Evolutionary conservation across 2,888 invertebrate species (phyloP).

Genomic region (Caenorhabditis doughertyi): DNA sequence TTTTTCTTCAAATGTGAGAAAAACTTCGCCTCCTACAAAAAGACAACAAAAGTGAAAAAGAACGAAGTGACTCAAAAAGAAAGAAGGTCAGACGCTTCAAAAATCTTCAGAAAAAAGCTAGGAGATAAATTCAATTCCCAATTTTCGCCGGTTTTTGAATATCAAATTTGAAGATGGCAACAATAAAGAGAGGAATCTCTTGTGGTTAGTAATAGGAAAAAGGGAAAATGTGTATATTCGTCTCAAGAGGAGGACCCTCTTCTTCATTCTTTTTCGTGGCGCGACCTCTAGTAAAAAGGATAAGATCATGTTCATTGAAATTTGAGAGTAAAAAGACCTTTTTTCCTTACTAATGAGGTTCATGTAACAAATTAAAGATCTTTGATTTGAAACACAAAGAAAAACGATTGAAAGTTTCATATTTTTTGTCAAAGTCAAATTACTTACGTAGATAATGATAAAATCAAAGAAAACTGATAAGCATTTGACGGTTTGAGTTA

Average conservation of each 20-base stretch:
- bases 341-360: conserved; percentile 33
- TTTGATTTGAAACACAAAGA: conserved; percentile 24
- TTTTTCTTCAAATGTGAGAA: conserved; percentile 17
- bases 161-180: conserved; percentile 60
- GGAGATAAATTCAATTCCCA: conserved; percentile 1
- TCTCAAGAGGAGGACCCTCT: conserved; percentile 47
- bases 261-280: conserved; percentile 7
- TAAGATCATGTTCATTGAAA: conserved; percentile 56
- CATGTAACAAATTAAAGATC: conserved; percentile 15
- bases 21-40: conserved; percentile 20
- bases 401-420: neutral
- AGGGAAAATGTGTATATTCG: conserved; percentile 31
- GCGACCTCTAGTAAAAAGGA: conserved; percentile 25
- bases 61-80: no score
- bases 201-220: conserved; percentile 1
- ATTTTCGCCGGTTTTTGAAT: conserved; percentile 36
- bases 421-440: no score
- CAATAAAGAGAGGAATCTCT: conserved; percentile 48
- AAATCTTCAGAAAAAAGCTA: conserved; percentile 16
- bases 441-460: conserved; percentile 13
- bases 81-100: conserved; percentile 11
- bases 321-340: conserved; percentile 29
- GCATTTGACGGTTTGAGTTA: conserved; percentile 51
- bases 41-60: conserved; percentile 2
- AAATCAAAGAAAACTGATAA: conserved; percentile 50